Evolutionary conservation across 2,113 vertebrate genomes (phyloP).

Genomic region (Ptyas mucosa): DNA sequence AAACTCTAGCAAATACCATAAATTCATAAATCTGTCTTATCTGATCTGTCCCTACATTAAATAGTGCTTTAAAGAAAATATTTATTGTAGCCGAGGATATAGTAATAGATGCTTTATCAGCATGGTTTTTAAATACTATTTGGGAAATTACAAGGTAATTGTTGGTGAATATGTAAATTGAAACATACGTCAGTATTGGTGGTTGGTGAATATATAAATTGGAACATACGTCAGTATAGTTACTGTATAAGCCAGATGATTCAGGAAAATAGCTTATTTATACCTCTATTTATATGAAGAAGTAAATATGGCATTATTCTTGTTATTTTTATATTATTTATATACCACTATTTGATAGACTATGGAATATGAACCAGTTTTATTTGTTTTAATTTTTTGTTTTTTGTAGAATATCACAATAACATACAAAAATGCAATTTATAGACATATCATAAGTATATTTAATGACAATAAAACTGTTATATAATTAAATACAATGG

Average conservation of each 20-base stretch:
- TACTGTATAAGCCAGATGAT: background rate
- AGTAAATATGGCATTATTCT: background rate
- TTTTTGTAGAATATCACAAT: background rate
- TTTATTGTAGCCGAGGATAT: too few species aligned
- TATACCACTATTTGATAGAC: background rate
- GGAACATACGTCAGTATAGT: background rate
- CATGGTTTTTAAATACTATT: background rate
- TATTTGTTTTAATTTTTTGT: background rate
- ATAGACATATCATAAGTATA: background rate
- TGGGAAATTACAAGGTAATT: background rate
- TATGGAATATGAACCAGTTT: background rate
- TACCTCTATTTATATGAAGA: background rate
- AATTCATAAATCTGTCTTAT: background rate
- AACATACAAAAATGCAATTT: background rate
- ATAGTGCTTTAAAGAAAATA: background rate
- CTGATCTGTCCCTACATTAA: background rate
- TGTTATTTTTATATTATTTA: background rate
- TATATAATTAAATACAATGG: background rate
- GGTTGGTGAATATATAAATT: background rate
- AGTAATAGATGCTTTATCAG: background rate
- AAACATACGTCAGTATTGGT: background rate
- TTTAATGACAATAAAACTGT: background rate
- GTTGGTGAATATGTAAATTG: background rate
- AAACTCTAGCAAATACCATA: background rate
- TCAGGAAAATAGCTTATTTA: background rate